A percentile compares a stretch with the other conserved stretches of the same genome.
Conservation (phyloP, 2,797 vertebrate genomes). For the Melanotaenia parkinsoni region DNA sequence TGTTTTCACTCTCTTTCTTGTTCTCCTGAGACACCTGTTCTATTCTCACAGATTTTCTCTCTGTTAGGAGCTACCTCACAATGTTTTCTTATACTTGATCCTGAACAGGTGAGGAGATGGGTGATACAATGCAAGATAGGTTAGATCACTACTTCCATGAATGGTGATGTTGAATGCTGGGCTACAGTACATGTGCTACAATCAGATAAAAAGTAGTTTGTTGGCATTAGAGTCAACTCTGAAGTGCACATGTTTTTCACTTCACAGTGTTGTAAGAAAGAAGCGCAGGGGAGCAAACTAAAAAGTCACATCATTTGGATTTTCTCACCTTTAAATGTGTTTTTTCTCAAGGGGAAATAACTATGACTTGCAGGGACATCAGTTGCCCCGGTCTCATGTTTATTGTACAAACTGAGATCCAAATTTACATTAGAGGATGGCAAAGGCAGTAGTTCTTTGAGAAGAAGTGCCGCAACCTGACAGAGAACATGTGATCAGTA, state of each 20-base stretch:
- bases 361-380: not conserved
- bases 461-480: not conserved
- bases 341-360: not conserved
- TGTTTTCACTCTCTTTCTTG: no score
- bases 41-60: no score
- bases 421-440: not conserved
- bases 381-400: not conserved
- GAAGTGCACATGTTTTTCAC: not conserved
- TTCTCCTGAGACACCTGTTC: no score
- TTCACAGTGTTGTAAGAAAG: not conserved
- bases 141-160: no score
- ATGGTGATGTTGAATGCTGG: no score
- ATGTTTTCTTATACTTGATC: no score
- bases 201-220: not conserved
- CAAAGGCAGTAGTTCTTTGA: not conserved
- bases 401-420: not conserved
- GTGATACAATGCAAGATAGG: no score
- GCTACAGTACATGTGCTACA: no score
- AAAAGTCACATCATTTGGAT: not conserved
- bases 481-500: not conserved
- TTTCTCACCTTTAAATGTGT: constrained; percentile 4
- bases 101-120: no score
- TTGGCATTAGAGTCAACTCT: not conserved
- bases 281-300: not conserved
- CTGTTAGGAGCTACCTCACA: no score